A percentile compares a stretch with the other conserved stretches of the same genome.
Conservation (phyloP, 2,113 vertebrate species). For the Nycticebus coucang region DNA sequence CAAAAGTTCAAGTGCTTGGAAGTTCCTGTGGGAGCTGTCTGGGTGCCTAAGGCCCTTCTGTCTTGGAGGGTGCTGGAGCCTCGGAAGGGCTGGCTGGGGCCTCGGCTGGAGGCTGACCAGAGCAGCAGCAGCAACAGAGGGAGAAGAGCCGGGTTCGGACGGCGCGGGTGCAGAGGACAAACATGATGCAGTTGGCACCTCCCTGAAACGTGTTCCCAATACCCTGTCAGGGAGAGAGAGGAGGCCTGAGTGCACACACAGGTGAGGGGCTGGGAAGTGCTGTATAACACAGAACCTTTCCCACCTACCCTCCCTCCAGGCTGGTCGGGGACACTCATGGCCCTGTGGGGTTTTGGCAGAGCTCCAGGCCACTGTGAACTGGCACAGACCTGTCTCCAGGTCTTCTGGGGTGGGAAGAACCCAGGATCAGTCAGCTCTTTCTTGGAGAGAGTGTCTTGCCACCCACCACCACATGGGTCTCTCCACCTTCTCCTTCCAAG, state of each 20-base stretch:
- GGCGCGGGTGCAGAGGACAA: constrained; percentile 90
- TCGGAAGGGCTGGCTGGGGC: background rate
- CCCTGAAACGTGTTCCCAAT: constrained; percentile 98
- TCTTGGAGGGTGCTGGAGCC: background rate
- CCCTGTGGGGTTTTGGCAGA: background rate
- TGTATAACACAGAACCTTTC: background rate
- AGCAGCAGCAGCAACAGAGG: constrained; percentile 77
- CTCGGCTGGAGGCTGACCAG: accelerated
- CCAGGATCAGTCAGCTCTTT: background rate
- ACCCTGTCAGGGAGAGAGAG: constrained; percentile 85
- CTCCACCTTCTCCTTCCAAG: background rate
- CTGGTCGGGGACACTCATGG: background rate
- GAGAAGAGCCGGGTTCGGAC: constrained; percentile 87
- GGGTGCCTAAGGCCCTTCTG: background rate
- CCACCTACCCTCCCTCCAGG: background rate
- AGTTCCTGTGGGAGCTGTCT: background rate
- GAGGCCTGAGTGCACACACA: background rate
- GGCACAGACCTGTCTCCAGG: background rate
- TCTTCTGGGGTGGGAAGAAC: background rate
- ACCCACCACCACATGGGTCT: background rate
- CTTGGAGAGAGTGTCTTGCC: background rate
- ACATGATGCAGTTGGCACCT: constrained; percentile 97
- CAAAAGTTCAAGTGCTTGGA: constrained; percentile 74
- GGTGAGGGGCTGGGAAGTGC: background rate
- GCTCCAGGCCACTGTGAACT: background rate